Conservation (phyloP, 2,113 vertebrate species). For the Falco punctatus region DNA sequence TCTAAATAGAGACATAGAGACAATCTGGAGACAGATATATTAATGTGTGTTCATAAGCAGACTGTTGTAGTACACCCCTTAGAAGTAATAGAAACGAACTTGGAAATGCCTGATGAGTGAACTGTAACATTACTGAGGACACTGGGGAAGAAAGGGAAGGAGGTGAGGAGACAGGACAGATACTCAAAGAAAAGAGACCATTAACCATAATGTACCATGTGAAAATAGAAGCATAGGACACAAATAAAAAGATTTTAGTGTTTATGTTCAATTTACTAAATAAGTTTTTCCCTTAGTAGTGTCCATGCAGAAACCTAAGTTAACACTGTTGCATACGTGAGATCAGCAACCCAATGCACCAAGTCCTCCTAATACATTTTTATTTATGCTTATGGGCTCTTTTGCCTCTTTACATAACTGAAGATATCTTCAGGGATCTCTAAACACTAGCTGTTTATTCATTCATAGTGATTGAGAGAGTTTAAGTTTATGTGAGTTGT, state of each 20-base stretch:
- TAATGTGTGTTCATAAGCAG: background rate
- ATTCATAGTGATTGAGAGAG: background rate
- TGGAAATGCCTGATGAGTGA: background rate
- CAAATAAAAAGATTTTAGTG: background rate
- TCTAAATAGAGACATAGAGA: background rate
- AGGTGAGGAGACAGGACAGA: background rate
- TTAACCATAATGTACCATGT: background rate
- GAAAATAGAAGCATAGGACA: background rate
- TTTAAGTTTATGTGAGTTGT: background rate
- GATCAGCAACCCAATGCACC: background rate
- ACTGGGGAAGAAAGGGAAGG: background rate
- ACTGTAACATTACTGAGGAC: background rate
- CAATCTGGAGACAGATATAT: background rate
- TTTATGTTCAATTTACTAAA: background rate
- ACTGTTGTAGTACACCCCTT: background rate
- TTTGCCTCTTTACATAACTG: background rate
- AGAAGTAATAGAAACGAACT: background rate
- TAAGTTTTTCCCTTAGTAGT: background rate
- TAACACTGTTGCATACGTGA: rapidly evolving
- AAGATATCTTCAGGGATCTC: background rate
- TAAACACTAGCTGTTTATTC: background rate
- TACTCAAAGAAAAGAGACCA: background rate
- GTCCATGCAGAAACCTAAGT: background rate
- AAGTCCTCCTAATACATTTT: background rate
- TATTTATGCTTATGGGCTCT: background rate